Percentiles rank a stretch among this genome's conserved stretches.
Conservation (phyloP, 2,888 invertebrate species). For the Apeira syringaria region DNA sequence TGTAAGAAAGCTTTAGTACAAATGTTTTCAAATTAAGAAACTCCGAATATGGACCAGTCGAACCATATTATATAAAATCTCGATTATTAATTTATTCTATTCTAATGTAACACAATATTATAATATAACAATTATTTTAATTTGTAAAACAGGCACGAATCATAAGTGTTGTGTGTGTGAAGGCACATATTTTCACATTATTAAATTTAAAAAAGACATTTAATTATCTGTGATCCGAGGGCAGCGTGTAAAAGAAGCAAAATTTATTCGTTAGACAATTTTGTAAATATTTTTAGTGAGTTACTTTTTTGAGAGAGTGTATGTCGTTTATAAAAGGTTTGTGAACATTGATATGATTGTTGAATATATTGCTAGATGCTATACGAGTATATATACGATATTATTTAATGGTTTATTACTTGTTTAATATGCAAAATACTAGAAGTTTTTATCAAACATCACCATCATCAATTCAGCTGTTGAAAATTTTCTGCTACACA, state of each 20-base stretch:
- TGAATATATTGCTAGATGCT: no score
- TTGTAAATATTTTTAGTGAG: not conserved
- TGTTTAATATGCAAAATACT: no score
- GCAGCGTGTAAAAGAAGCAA: constrained; percentile 67
- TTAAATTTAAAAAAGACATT: constrained; percentile 37
- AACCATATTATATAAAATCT: constrained; percentile 18
- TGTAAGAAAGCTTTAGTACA: no score
- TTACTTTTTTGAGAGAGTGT: constrained; percentile 7
- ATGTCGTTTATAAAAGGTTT: constrained; percentile 8
- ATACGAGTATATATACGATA: no score
- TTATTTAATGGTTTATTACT: no score
- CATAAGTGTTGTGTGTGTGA: constrained; percentile 49
- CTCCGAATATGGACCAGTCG: no score
- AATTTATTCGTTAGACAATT: constrained; percentile 27
- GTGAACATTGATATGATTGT: no score
- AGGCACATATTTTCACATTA: constrained; percentile 57
- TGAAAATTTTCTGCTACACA: no score
- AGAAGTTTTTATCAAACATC: no score
- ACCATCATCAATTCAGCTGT: no score
- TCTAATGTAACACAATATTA: constrained; percentile 22
- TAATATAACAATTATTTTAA: constrained; percentile 19
- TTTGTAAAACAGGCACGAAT: constrained; percentile 52
- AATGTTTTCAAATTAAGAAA: no score
- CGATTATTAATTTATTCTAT: constrained; percentile 12
- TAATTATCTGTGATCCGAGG: constrained; percentile 48